Evolutionary conservation across 2,113 vertebrate genomes (phyloP).

Genomic region (Chiloscyllium plagiosum): DNA sequence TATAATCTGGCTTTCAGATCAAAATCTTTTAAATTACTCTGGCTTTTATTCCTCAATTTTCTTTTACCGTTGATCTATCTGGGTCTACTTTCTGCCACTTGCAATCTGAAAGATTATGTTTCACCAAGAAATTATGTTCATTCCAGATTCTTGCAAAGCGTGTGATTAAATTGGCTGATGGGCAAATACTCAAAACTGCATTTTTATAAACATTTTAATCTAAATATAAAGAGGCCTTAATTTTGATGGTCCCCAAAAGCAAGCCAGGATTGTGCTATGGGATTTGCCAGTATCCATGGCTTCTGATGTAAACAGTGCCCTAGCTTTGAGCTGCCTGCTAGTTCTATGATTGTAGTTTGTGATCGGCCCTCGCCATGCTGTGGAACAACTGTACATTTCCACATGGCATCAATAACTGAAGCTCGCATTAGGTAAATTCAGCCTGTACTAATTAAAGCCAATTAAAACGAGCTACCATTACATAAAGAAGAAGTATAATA

Average conservation of each 20-base stretch:
- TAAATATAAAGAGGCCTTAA: background rate
- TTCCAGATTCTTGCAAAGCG: background rate
- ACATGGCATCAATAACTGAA: background rate
- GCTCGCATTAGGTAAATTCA: too few relatives aligned
- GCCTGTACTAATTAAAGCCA: background rate
- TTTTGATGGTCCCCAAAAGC: background rate
- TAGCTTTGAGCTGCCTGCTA: background rate
- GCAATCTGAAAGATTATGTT: constrained; percentile 8
- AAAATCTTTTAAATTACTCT: background rate
- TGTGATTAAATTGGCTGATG: background rate
- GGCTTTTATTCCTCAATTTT: background rate
- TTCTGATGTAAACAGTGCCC: background rate
- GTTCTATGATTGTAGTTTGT: background rate
- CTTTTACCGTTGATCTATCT: constrained; percentile 18
- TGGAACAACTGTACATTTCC: background rate
- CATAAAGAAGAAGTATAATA: background rate
- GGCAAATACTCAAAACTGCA: background rate
- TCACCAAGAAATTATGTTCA: constrained; percentile 23
- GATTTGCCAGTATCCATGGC: background rate
- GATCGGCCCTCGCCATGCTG: background rate
- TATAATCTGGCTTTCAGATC: background rate
- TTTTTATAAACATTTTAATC: background rate
- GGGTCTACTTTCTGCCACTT: background rate
- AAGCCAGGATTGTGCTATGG: background rate
- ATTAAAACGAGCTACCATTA: background rate